Evolutionary conservation across 64 coral and sea anemone genomes (phyloP).

Genomic region (Stichodactyla mertensii): DNA sequence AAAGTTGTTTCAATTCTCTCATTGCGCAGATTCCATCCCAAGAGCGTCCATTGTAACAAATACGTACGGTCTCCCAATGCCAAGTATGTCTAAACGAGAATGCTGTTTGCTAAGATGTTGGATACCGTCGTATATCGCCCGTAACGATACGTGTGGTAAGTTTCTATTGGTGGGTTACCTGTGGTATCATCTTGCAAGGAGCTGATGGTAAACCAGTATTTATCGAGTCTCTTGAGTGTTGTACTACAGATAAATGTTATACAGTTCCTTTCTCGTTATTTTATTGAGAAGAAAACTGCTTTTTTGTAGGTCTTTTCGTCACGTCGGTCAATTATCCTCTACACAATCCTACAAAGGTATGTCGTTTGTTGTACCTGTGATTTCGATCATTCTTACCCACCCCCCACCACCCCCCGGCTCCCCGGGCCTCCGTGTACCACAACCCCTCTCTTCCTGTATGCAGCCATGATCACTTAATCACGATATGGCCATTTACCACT

Average conservation of each 20-base stretch:
- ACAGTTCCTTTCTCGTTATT: background rate
- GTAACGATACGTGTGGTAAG: slow-evolving; percentile 43
- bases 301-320: background rate
- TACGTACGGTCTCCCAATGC: slow-evolving; percentile 37
- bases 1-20: no score
- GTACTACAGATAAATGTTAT: no score
- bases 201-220: no score
- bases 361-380: background rate
- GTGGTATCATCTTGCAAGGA: background rate
- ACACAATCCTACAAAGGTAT: background rate
- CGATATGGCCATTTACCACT: no score
- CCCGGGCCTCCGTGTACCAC: no score
- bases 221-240: no score
- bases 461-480: no score
- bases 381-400: background rate
- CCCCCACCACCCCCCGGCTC: background rate
- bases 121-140: slow-evolving; percentile 49
- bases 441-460: background rate
- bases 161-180: background rate
- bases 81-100: slow-evolving; percentile 36
- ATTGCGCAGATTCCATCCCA: slow-evolving; percentile 30
- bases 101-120: slow-evolving; percentile 39
- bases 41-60: slow-evolving; percentile 42
- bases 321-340: background rate
- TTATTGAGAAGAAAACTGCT: background rate